These are phyloP conservation scores for Megaceryle alcyon DNA, from an alignment of 2,797 vertebrate species.

Conservation along the genomic window DNA sequence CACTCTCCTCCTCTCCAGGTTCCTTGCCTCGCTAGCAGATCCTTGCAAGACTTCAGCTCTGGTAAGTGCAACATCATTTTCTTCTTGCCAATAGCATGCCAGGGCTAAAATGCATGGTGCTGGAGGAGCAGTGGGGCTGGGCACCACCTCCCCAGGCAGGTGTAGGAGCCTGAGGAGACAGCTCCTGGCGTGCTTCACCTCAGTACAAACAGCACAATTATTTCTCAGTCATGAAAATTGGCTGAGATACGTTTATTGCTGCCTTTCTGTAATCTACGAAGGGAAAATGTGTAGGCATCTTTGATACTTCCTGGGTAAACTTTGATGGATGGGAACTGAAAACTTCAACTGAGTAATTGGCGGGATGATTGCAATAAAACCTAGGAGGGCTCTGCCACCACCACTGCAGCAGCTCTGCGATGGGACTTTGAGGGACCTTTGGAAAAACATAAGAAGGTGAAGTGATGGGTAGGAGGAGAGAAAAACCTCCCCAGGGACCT, in stretches of 20 bases:
- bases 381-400: background rate
- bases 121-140: background rate
- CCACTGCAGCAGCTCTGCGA: rapidly evolving
- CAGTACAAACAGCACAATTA: rapidly evolving
- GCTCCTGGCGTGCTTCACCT: background rate
- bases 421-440: background rate
- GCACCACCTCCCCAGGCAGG: background rate
- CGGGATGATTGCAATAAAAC: background rate
- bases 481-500: background rate
- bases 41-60: conserved; percentile 23
- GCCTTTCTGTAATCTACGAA: background rate
- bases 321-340: background rate
- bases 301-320: background rate
- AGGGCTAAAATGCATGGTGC: rapidly evolving
- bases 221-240: background rate
- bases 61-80: conserved; percentile 41
- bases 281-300: background rate
- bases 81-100: rapidly evolving
- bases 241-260: rapidly evolving
- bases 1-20: conserved; percentile 34
- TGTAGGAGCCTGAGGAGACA: background rate
- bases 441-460: background rate
- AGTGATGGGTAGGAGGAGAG: background rate
- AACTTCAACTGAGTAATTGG: background rate
- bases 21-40: background rate